Evolutionary conservation across 2,797 vertebrate species (phyloP).

Genomic region (Neosilurus mollespiculum): DNA sequence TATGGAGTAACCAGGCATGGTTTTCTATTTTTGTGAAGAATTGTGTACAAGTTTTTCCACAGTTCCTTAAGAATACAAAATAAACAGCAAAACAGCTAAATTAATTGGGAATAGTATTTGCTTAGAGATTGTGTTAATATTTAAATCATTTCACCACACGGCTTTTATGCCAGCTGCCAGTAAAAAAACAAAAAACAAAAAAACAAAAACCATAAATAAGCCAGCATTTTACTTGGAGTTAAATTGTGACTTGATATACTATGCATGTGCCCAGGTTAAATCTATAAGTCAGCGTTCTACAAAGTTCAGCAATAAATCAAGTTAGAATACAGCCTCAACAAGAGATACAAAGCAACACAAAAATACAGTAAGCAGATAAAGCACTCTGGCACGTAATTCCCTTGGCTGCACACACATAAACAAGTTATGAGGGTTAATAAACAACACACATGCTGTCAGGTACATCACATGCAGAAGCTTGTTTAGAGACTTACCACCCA

Average conservation of each 20-base stretch:
- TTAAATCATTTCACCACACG: conserved; percentile 40
- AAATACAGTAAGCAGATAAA: conserved; percentile 32
- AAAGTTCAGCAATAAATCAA: background rate
- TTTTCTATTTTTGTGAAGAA: background rate
- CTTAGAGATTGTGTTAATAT: conserved; percentile 50
- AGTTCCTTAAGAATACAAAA: conserved; percentile 21
- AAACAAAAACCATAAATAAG: background rate
- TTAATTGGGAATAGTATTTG: conserved; percentile 21
- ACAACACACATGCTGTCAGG: conserved; percentile 65
- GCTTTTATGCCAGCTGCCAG: conserved; percentile 29
- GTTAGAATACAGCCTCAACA: conserved; percentile 44
- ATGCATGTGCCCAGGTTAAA: background rate
- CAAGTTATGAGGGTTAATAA: conserved; percentile 68
- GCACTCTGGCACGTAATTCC: conserved; percentile 18
- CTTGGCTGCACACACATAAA: conserved; percentile 28
- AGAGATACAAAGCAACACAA: conserved; percentile 28
- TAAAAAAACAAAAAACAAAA: background rate
- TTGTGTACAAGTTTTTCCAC: background rate
- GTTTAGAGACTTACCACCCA: conserved; percentile 77
- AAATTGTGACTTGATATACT: conserved; percentile 49
- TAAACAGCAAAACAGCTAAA: background rate
- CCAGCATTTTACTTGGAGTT: conserved; percentile 23
- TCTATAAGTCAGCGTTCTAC: background rate
- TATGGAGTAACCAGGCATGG: background rate
- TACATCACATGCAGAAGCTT: conserved; percentile 68